Percentiles rank a stretch among this genome's conserved stretches.
Evolutionary conservation across 1,140 invertebrate species (phyloP).

Genomic region (Caenorhabditis brenneri): DNA sequence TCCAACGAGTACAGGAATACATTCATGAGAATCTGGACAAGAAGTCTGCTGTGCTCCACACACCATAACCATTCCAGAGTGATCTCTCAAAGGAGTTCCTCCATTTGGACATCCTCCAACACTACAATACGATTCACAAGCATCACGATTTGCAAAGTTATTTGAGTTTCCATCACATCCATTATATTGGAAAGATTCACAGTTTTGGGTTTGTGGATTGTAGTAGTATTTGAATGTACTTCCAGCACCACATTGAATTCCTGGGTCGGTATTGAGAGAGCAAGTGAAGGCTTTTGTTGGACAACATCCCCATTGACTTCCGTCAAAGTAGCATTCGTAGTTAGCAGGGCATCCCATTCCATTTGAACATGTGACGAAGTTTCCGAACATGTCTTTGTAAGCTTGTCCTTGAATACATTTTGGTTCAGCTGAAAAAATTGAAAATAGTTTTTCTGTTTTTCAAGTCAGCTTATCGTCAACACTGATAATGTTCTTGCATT

Average conservation of each 20-base stretch:
- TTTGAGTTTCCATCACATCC: constrained; percentile 57
- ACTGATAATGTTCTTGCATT: background rate
- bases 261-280: constrained; percentile 54
- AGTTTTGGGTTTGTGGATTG: constrained; percentile 54
- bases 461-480: background rate
- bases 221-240: constrained; percentile 57
- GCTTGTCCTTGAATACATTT: constrained; percentile 58
- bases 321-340: constrained; percentile 58
- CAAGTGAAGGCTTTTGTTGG: constrained; percentile 56
- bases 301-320: constrained; percentile 53
- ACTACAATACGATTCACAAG: constrained; percentile 55
- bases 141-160: constrained; percentile 53
- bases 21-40: constrained; percentile 54
- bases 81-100: constrained; percentile 52
- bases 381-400: constrained; percentile 57
- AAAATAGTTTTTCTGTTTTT: background rate
- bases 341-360: constrained; percentile 53
- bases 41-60: constrained; percentile 40
- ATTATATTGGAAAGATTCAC: constrained; percentile 56
- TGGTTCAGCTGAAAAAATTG: constrained; percentile 52
- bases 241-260: constrained; percentile 57
- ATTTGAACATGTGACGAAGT: constrained; percentile 52
- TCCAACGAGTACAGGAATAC: constrained; percentile 50
- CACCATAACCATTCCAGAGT: constrained; percentile 51
- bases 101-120: constrained; percentile 59